These are phyloP conservation scores for Gobionotothen gibberifrons DNA, from an alignment of 2,797 vertebrate species.

Conservation along the genomic window DNA sequence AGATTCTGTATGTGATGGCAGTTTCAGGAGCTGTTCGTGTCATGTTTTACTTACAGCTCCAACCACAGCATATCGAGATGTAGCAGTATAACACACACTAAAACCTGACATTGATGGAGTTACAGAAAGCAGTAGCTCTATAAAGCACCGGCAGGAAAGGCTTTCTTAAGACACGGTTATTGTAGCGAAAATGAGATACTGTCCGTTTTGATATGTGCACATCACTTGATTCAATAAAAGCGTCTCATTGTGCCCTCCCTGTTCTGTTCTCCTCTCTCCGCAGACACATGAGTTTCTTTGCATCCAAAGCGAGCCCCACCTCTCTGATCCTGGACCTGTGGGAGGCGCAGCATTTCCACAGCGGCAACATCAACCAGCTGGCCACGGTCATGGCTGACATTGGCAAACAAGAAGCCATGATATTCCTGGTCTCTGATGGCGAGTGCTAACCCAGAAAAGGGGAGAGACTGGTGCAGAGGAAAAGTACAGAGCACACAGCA, in stretches of 20 bases:
- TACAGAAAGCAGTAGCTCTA: slow-evolving; percentile 45
- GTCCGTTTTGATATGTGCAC: slow-evolving; percentile 33
- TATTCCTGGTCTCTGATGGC: slow-evolving; percentile 96
- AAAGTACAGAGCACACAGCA: slow-evolving; percentile 52
- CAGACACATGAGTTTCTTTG: slow-evolving; percentile 98
- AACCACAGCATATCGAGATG: slow-evolving; percentile 40
- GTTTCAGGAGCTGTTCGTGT: slow-evolving; percentile 50
- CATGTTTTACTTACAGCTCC: slow-evolving; percentile 60
- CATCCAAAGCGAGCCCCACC: slow-evolving; percentile 96
- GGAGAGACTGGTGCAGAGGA: slow-evolving; percentile 62
- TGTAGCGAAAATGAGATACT: slow-evolving; percentile 40
- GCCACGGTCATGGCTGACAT: slow-evolving; percentile 96
- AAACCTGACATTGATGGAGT: slow-evolving; percentile 68
- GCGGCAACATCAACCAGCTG: slow-evolving; percentile 97
- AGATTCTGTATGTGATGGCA: slow-evolving; percentile 56
- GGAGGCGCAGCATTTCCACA: slow-evolving; percentile 97
- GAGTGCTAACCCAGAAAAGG: slow-evolving; percentile 89
- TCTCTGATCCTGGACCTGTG: slow-evolving; percentile 98
- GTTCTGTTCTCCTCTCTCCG: slow-evolving; percentile 15
- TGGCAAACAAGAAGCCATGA: slow-evolving; percentile 96
- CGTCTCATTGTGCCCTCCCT: slow-evolving; percentile 20
- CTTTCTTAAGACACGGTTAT: slow-evolving; percentile 37
- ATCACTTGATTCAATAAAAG: slow-evolving; percentile 35
- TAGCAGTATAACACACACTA: slow-evolving; percentile 55
- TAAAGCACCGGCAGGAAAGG: slow-evolving; percentile 58